These are phyloP conservation scores for Raphicerus campestris DNA, from an alignment of 2,113 vertebrate species.

Conservation along the genomic window DNA sequence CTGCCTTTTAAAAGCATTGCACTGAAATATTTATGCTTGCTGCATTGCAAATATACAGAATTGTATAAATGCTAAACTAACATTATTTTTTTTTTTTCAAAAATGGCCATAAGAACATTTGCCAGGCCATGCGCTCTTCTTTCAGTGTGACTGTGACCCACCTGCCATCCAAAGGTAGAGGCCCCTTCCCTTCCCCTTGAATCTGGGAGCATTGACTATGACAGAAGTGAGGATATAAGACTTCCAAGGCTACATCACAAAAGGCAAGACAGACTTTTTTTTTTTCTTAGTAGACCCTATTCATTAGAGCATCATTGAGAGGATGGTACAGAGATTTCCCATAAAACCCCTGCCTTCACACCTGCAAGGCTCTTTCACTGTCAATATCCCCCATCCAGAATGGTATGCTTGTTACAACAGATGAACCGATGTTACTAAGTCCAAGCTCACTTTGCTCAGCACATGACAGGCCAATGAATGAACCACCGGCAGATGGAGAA, in stretches of 20 bases:
- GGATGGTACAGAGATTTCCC: neutral
- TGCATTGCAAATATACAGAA: neutral
- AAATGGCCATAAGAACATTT: neutral
- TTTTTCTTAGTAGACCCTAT: neutral
- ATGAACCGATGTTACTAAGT: neutral
- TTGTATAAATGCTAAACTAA: slow-evolving; percentile 3
- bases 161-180: neutral
- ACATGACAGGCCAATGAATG: neutral
- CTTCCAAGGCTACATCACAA: neutral
- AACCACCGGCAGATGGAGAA: neutral
- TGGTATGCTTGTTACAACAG: neutral
- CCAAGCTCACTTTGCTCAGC: neutral
- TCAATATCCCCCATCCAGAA: neutral
- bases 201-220: no score
- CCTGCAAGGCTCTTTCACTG: neutral
- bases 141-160: neutral
- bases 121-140: neutral
- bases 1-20: neutral
- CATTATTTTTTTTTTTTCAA: slow-evolving; percentile 32
- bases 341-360: neutral
- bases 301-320: neutral
- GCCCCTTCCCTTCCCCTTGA: neutral
- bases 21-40: slow-evolving; percentile 47
- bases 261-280: neutral
- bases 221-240: neutral